Percentiles rank a stretch among this genome's conserved stretches.
phyloP scores from a whole-genome alignment of 2,797 vertebrate species.

The Phalanger gymnotis region DNA sequence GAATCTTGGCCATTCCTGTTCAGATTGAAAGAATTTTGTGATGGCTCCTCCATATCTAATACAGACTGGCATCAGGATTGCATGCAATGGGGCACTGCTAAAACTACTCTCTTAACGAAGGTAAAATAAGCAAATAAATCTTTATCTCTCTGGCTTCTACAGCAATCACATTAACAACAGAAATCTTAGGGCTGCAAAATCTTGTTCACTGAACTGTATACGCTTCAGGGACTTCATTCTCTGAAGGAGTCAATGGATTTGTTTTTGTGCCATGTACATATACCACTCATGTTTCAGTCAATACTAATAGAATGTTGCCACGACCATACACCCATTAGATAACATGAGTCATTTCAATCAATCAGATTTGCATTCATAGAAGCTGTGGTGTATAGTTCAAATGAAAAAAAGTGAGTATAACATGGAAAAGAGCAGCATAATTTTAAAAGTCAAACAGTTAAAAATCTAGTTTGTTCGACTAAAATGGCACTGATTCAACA shows the following conservation, averaged over 20 bases:
- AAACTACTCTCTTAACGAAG: conserved; percentile 29
- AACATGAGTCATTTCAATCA: conserved; percentile 59
- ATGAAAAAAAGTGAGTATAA: conserved; percentile 37
- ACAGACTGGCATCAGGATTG: conserved; percentile 17
- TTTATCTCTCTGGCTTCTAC: conserved; percentile 50
- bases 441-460: conserved; percentile 18
- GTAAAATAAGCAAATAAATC: conserved; percentile 33
- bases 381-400: conserved; percentile 8
- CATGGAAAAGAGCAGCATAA: conserved; percentile 6
- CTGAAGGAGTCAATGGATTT: conserved; percentile 64
- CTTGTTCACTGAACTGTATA: conserved; percentile 72
- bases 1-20: neutral
- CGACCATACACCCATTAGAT: conserved; percentile 18
- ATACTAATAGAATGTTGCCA: conserved; percentile 48
- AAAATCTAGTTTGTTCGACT: conserved; percentile 45
- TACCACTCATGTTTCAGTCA: conserved; percentile 53
- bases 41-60: neutral
- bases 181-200: conserved; percentile 64
- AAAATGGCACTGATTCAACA: conserved; percentile 38
- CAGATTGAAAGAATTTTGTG: conserved; percentile 25
- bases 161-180: conserved; percentile 62
- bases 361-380: conserved; percentile 61
- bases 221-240: conserved; percentile 68
- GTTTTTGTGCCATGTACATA: conserved; percentile 39
- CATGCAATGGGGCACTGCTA: conserved; percentile 48